Evolutionary conservation across 2,113 vertebrate species (phyloP), one percentile per base, ranked within the genome.

Genomic region (Amblyopsis rosae): DNA sequence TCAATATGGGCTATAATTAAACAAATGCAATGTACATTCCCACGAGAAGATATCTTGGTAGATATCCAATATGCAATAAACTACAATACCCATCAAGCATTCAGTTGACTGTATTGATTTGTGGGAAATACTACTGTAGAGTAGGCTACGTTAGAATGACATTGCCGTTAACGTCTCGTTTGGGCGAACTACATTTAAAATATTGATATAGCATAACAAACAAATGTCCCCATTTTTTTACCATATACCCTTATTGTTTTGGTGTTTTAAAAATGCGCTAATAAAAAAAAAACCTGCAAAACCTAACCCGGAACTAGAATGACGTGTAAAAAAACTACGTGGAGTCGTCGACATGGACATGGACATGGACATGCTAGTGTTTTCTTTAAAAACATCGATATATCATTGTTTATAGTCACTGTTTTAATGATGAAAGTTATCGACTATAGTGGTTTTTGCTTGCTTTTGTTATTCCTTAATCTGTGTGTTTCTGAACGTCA

Each of bases 211-310:
- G 4, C 45, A 48, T 9, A 10, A 47, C 45, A 46, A 61, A 33
- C 9, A 12, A 35, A 11, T 55, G 7, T 41, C 26, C 26, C n/a
- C n/a, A n/a, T n/a, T n/a, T n/a, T n/a, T n/a, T 26, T 26, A 26
- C 26, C 3, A 11, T 1, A 1, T 32, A 3, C 1, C 0, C 35
- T 17, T 45, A 3, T 57, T 19, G 11, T 10, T 32, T 10, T 12
- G 3, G 6, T 1, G 48, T 1, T 45, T 0, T 1, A 1, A 12
- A 48, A 47, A 17, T 2, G 12, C 3, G 5, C 8, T 2, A 0
- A 7, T 8, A 9, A 65, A 68, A 61, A 91, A 89, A 82, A 16
- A 88, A 82, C 91, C 89, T 3, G 5, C 12, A 45, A 9, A n/a
- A 0, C 3, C 19, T 12, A 1, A 87, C 65, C 76, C 65, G 90